These are phyloP conservation scores for Chymomyza amoena DNA, from an alignment of 2,888 invertebrate species.

Conservation along the genomic window DNA sequence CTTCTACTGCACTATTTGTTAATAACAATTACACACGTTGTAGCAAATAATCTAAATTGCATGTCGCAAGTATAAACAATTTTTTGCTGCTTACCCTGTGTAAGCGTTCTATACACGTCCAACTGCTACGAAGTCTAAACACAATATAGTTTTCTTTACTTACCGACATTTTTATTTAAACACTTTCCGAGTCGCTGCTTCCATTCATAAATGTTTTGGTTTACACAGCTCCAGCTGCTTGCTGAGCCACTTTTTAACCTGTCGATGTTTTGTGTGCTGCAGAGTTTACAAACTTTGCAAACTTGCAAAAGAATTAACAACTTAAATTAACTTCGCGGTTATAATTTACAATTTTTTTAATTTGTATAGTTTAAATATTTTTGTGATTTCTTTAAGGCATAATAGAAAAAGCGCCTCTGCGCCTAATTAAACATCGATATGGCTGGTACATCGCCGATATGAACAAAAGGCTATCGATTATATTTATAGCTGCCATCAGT, in stretches of 20 bases:
- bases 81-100: slow-evolving; percentile 34
- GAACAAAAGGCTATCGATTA: background rate
- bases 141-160: slow-evolving; percentile 31
- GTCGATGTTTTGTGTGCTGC: background rate
- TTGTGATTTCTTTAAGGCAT: background rate
- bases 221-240: background rate
- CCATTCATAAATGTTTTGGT: background rate
- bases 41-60: background rate
- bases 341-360: no score
- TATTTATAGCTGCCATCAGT: background rate
- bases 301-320: background rate
- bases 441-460: background rate
- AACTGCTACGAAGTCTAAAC: slow-evolving; percentile 22
- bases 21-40: background rate
- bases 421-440: background rate
- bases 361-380: background rate
- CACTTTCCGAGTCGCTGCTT: background rate
- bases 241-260: background rate
- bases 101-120: slow-evolving; percentile 26
- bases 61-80: background rate
- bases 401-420: background rate
- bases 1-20: background rate
- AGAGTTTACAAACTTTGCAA: background rate
- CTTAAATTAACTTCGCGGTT: no score
- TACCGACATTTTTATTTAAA: slow-evolving; percentile 40